phyloP scores from a whole-genome alignment of 23 tunicate species.

The Clavelina lepadiformis region DNA sequence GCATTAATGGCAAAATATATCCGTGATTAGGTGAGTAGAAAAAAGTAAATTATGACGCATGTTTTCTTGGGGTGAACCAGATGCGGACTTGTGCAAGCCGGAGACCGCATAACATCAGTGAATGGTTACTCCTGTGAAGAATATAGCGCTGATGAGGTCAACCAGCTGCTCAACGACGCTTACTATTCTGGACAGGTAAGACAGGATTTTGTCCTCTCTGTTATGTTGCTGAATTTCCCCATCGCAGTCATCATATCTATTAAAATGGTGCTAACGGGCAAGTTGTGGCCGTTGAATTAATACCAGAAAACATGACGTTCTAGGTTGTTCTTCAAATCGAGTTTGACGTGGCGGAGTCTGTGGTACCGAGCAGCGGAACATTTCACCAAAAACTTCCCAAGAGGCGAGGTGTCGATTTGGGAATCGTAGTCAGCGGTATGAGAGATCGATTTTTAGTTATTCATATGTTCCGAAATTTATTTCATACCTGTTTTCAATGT shows the following conservation, averaged over 20 bases:
- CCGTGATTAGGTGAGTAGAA: too few relatives aligned
- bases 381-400: slow-evolving; percentile 85
- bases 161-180: slow-evolving; percentile 71
- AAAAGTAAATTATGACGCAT: too few relatives aligned
- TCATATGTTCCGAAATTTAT: too few relatives aligned
- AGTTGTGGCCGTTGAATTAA: too few relatives aligned
- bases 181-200: slow-evolving; percentile 61
- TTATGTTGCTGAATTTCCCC: not conserved
- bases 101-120: slow-evolving; percentile 71
- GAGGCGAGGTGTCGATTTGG: slow-evolving; percentile 73
- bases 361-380: slow-evolving; percentile 89
- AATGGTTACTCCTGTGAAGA: slow-evolving; percentile 73
- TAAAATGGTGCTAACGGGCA: too few relatives aligned
- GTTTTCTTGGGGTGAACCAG: slow-evolving; percentile 23
- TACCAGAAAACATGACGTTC: not conserved
- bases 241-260: not conserved
- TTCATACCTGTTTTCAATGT: too few relatives aligned
- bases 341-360: slow-evolving; percentile 97
- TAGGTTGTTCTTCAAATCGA: slow-evolving; percentile 84
- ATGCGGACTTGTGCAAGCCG: slow-evolving; percentile 78
- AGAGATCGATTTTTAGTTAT: not conserved
- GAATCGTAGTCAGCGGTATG: slow-evolving; percentile 70
- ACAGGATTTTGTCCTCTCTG: not conserved
- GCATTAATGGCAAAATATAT: too few relatives aligned
- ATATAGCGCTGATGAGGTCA: slow-evolving; percentile 67